Evolutionary conservation across 2,888 invertebrate genomes (phyloP), one percentile per base, ranked within the genome.

Genomic region (Acleris emargana): DNA sequence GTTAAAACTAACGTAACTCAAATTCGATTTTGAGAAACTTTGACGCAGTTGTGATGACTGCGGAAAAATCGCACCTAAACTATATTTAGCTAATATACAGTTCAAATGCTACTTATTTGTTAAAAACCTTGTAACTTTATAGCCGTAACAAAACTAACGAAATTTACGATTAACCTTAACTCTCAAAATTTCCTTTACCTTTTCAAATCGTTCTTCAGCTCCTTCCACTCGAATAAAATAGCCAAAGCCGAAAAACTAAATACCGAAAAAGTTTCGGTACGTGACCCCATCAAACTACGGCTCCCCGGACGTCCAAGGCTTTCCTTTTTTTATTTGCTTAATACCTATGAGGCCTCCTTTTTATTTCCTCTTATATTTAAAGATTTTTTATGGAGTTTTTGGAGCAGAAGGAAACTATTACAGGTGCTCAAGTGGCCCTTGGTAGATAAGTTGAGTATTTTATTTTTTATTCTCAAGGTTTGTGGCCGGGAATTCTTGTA

Each of bases 231-330:
- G 72, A 78, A 73, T 77, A 74, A 81, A 84, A 82, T 82, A 81
- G 76, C 77, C 69, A 71, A 75, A 74, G 78, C 69, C 79, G 80
- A 77, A 71, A 38, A 38, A 79, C 83, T 89, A 91, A 91, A 89
- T 88, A 89, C 87, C 82, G 81, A 78, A 77, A 86, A 89, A 88
- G 78, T 87, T 89, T 83, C 75, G 67, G 79, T 83, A 90, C 91
- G 91, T 91, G 90, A 88, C 82, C 86, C 86, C 88, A 86, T 86
- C 85, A 83, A 78, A 73, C 73, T 76, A 72, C 68, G 75, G 80
- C 81, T 80, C 81, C 69, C 58, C 76, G 81, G 84, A 73, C 73
- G 69, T 67, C 68, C 61, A 72, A 73, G 64, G 60, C 69, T 73
- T 73, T 76, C 72, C 73, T 75, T 76, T 80, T 83, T 83, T 77